Percentiles rank a stretch among this genome's conserved stretches.
These are phyloP conservation scores for Hyles euphorbiae DNA, from an alignment of 1,140 invertebrate species.

Conservation along the genomic window DNA sequence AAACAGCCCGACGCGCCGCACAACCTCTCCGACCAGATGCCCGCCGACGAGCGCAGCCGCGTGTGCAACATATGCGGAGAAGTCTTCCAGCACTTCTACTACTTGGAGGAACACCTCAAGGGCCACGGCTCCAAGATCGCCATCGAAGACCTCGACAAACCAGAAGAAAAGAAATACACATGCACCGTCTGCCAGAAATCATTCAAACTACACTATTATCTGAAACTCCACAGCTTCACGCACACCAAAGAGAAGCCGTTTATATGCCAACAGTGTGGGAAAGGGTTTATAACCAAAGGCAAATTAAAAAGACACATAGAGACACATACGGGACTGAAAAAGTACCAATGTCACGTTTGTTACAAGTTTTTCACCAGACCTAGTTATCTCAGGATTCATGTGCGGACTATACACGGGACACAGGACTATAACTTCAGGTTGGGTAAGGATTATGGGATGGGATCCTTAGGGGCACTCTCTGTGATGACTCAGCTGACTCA, in stretches of 20 bases:
- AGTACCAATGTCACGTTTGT: constrained; percentile 73
- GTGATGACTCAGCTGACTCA: constrained; percentile 6
- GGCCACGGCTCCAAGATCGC: constrained; percentile 71
- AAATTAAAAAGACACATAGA: constrained; percentile 67
- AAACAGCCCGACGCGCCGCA: constrained; percentile 31
- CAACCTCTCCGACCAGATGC: constrained; percentile 32
- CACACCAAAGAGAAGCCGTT: constrained; percentile 65
- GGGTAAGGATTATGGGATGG: constrained; percentile 19
- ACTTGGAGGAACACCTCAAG: constrained; percentile 76
- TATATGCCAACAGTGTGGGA: constrained; percentile 65
- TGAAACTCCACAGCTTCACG: constrained; percentile 62
- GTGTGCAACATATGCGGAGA: constrained; percentile 77
- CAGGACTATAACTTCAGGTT: constrained; percentile 55
- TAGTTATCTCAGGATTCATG: constrained; percentile 56
- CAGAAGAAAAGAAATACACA: constrained; percentile 71
- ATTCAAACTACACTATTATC: constrained; percentile 72
- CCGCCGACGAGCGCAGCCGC: constrained; percentile 51
- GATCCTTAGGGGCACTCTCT: neutral
- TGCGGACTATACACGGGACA: constrained; percentile 57
- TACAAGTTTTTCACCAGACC: constrained; percentile 67
- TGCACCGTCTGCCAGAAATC: constrained; percentile 77
- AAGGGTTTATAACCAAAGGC: constrained; percentile 64
- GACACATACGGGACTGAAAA: constrained; percentile 57
- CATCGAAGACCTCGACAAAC: constrained; percentile 52
- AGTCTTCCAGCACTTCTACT: constrained; percentile 75